Evolutionary conservation across 2,888 invertebrate genomes (phyloP).

Genomic region (Theretra japonica): DNA sequence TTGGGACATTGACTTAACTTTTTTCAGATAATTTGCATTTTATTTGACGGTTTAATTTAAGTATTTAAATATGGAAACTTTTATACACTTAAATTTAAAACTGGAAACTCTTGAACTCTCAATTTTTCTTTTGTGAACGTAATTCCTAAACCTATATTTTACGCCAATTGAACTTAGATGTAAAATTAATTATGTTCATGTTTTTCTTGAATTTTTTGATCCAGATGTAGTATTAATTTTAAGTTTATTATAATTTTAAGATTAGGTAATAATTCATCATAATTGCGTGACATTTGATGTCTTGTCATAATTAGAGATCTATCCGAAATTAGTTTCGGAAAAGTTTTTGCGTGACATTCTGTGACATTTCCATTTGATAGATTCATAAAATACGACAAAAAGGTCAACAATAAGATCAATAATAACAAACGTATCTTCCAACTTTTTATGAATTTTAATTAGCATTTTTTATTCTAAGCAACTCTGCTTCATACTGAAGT

Average conservation of each 20-base stretch:
- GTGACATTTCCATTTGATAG: background rate
- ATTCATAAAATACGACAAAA: background rate
- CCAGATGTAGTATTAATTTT: no score
- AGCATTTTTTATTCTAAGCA: no score
- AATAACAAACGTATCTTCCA: no score
- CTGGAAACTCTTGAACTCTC: no score
- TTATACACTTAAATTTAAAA: no score
- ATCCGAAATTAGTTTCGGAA: background rate
- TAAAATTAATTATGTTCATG: no score
- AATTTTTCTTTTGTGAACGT: no score
- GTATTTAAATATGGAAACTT: no score
- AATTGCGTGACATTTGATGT: constrained; percentile 11
- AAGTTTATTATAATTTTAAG: background rate
- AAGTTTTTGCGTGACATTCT: background rate
- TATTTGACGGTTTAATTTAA: background rate
- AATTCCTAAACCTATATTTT: no score
- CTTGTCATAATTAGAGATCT: background rate
- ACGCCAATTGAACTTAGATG: background rate
- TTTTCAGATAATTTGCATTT: background rate
- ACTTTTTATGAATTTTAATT: no score
- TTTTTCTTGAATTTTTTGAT: no score
- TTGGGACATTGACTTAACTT: background rate
- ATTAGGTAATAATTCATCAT: background rate
- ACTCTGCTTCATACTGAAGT: no score
- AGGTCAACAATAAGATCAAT: background rate